Conservation (phyloP, 1,140 invertebrate genomes). For the Himalopsyche phryganea region DNA sequence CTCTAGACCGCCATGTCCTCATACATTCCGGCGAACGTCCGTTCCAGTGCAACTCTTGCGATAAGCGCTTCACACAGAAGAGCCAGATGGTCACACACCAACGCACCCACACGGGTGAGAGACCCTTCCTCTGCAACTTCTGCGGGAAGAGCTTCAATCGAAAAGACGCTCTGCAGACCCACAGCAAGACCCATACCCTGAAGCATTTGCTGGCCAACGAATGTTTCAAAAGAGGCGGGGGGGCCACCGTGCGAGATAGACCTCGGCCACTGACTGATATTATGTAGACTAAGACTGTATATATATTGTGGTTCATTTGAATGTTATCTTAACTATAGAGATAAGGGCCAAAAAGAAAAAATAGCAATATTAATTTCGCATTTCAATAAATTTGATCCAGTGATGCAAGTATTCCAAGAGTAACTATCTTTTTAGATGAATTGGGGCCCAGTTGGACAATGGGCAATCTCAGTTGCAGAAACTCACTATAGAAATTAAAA, state of each 20-base stretch:
- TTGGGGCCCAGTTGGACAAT: too few species aligned
- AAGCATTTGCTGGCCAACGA: constrained; percentile 25
- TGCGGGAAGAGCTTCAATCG: constrained; percentile 55
- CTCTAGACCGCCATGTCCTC: constrained; percentile 32
- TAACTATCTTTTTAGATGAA: too few species aligned
- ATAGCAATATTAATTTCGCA: too few species aligned
- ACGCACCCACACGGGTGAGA: constrained; percentile 38
- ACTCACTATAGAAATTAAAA: too few species aligned
- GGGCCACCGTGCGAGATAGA: constrained; percentile 29
- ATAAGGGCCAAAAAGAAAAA: too few species aligned
- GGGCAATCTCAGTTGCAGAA: too few species aligned
- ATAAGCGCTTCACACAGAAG: constrained; percentile 38
- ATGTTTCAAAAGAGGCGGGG: constrained; percentile 22
- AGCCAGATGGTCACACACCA: constrained; percentile 36
- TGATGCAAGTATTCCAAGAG: too few species aligned
- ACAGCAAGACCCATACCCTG: constrained; percentile 28
- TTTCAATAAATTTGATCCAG: too few species aligned
- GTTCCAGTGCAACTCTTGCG: constrained; percentile 38
- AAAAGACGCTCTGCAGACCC: constrained; percentile 32
- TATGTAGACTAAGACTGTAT: too few species aligned
- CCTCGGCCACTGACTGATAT: not conserved
- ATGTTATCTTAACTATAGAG: too few species aligned
- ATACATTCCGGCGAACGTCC: constrained; percentile 39
- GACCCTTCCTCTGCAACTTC: constrained; percentile 53
- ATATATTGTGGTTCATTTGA: too few species aligned